Evolutionary conservation across 2,888 invertebrate species (phyloP), one percentile per base, ranked within the genome.

Genomic region (Coleophora deauratella): DNA sequence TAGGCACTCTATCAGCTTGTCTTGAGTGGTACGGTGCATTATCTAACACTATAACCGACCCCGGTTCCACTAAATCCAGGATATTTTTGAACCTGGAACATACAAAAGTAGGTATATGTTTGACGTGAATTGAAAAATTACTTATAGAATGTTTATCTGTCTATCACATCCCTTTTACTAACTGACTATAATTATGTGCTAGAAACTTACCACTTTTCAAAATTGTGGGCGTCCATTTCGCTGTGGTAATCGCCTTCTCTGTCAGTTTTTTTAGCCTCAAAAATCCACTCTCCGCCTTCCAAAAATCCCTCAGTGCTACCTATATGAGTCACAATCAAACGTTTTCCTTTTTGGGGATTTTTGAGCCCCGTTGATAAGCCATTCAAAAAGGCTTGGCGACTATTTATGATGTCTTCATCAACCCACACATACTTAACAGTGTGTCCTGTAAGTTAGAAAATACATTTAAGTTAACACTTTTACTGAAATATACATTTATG

Each of bases 221-320:
- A 54, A 35, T 48, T 43, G 28, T 44, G 35, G 9, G 50, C 38
- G 37, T 49, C 45, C 47, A 50, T 55, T 44, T 47, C 43, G 9
- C 41, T 39, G 27, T 48, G 48, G 38, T 50, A 47, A 39, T 50
- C 46, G 7, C 43, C 47, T 1, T 36, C 41, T 6, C 15, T 2
- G 2, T 40, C 35, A 9, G 12, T 30, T 40, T 51, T 52, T 43
- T 51, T 50, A 9, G 42, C 46, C 37, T 54, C 45, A 42, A 51
- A 51, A 35, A 55, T 39, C 34, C 37, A 46, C 14, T 40, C 39
- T 7, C 38, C 47, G 9, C 37, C 51, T 40, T 50, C 46, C 15
- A 52, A 11, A 40, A 55, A 55, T 9, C 50, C 48, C 8, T 49
- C 44, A 14, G 11, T 39, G 33, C 45, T 46, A 10, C 51, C 50